Evolutionary conservation across 2,888 invertebrate species (phyloP), one percentile per base, ranked within the genome.

Genomic region (Macroteleia sp.): DNA sequence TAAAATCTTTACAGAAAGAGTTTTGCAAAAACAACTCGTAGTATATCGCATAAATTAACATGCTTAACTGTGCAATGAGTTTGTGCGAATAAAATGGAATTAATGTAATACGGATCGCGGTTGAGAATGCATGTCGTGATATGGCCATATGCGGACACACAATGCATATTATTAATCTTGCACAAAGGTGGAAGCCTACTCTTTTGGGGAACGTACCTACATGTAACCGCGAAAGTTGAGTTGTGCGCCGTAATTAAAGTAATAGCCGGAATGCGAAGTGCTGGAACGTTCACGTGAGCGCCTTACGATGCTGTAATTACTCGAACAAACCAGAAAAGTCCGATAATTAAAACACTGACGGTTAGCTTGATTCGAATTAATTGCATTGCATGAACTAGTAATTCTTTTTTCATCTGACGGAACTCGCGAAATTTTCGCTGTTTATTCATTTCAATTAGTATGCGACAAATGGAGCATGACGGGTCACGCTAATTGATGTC

Each of bases 331-430:
- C 80, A 78, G 80, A 80, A 81, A 82, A 85, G 77, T 81, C 80
- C 66, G 76, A 79, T 83, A 83, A 85, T 88, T 87, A 86, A 87
- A 88, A 86, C 77, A 83, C 82, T 80, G 78, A 83, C 81, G 82
- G 83, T 85, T 84, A 83, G 83, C 82, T 86, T 82, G 71, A 81
- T 82, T 79, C 78, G 70, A 75, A 71, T 74, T 69, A 69, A 70
- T 78, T 69, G 73, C 64, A 32, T 54, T 48, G 56, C 77, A 54
- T 61, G 48, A 71, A 71, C 66, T 57, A 54, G 57, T 77, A 75
- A 75, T 71, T 77, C 50, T 67, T 71, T 77, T 71, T 59, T 61
- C 46, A 36, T 41, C 39, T 10, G 39, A 30, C 46, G 28, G 10
- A 44, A 64, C 41, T 61, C 61, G 48, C 56, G 20, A 67, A 67